Percentiles rank a stretch among this genome's conserved stretches.
Conservation (phyloP, 2,113 vertebrate genomes). For the Chlamydotis undulata region DNA sequence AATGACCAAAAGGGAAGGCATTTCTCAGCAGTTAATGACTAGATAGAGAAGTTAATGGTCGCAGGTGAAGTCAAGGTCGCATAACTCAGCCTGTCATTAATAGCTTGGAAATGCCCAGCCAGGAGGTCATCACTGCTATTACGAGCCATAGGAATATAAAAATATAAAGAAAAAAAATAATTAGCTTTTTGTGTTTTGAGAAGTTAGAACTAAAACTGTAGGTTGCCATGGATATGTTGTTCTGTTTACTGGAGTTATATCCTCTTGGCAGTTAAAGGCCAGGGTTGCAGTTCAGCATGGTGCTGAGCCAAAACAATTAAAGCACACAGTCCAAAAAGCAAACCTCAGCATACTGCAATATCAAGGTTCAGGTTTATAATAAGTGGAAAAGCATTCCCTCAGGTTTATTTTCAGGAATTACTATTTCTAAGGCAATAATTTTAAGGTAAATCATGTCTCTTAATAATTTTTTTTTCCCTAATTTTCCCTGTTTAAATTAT, state of each 20-base stretch:
- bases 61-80: constrained; percentile 63
- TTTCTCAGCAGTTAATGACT: constrained; percentile 66
- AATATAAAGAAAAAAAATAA: constrained; percentile 50
- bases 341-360: constrained; percentile 33
- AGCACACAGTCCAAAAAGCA: not conserved
- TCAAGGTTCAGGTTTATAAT: constrained; percentile 4
- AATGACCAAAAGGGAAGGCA: constrained; percentile 50
- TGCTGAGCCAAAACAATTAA: constrained; percentile 51
- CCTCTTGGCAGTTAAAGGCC: constrained; percentile 20
- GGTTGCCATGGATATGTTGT: constrained; percentile 62
- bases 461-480: not conserved
- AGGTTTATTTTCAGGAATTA: constrained; percentile 16
- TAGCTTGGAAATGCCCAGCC: constrained; percentile 54
- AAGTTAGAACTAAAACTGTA: constrained; percentile 45
- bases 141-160: constrained; percentile 47
- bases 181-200: constrained; percentile 54
- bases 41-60: constrained; percentile 62
- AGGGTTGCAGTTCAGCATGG: constrained; percentile 32
- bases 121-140: constrained; percentile 62
- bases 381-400: constrained; percentile 15
- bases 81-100: constrained; percentile 62
- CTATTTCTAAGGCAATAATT: not conserved
- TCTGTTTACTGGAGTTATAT: constrained; percentile 46
- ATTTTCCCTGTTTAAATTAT: not conserved
- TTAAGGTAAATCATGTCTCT: not conserved